Base-by-base conservation (phyloP, 2,113 vertebrate genomes). In the Siphamia tubifer region DNA sequence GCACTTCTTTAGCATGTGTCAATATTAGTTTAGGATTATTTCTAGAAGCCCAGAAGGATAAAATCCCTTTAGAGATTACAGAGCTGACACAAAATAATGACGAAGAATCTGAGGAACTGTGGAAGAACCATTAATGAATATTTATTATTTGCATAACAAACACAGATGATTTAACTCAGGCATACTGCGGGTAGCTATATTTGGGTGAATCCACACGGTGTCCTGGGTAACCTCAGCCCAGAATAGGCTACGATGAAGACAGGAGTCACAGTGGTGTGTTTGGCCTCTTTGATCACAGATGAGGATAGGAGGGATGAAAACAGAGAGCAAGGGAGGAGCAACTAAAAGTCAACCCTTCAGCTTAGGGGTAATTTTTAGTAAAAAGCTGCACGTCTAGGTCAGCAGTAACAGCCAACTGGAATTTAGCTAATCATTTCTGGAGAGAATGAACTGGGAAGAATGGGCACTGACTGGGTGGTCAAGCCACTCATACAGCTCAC, bases 11-110 rank as follows among this genome's bases (percentile, higher is more conserved):
- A 91, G 89, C 87, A 74, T 61, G 16, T 70, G 90, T 90, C 89
- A 92, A 93, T 93, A 93, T 93, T 93, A 69, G 86, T 69, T 89
- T 34, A 78, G 64, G 84, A 91, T 91, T 91, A 90, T 93, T 93
- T 92, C 88, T 77, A 79, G 89, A 85, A 69, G 52, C 79, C 82
- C 60, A 74, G 80, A 54, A 56, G 85, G 82, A 86, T 84, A 72
- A 78, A 86, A 75, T 84, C 80, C 76, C 67, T 65, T 65, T 47
- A 52, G 69, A 73, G 81, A 89, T 91, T 81, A 84, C 79, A 82
- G 81, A 69, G 75, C 74, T 68, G 60, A 87, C 87, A 81, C 74
- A 77, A 84, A 85, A 89, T 87, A 85, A 92, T 89, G 87, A 86
- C 15, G 40, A 86, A 82, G 81, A 81, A 89, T 86, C 79, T 39